phyloP scores from a whole-genome alignment of 2,113 vertebrate species.

The Pomatorhinus ruficollis region DNA sequence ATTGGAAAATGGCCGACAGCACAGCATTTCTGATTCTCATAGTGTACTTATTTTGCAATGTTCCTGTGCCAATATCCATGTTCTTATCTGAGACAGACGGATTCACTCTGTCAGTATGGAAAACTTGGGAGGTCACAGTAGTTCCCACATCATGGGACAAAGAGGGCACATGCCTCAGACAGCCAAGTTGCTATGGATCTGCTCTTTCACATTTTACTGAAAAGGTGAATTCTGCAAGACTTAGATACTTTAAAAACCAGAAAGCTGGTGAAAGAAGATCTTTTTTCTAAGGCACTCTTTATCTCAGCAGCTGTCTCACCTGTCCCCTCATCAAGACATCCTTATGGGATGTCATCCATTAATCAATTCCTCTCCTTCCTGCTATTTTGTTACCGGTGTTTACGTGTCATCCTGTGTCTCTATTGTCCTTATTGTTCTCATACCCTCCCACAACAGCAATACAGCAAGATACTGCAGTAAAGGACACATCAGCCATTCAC shows the following conservation, averaged over 20 bases:
- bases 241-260: not conserved
- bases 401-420: not conserved
- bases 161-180: not conserved
- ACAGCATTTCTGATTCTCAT: not conserved
- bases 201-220: not conserved
- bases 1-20: not conserved
- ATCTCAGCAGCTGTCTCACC: not conserved
- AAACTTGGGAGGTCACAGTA: not conserved
- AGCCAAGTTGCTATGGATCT: not conserved
- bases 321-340: not conserved
- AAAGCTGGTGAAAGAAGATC: not conserved
- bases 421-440: conserved; percentile 27
- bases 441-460: not conserved
- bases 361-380: conserved; percentile 4
- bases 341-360: not conserved
- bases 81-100: not conserved
- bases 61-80: not conserved
- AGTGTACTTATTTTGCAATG: not conserved
- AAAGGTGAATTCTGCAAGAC: not conserved
- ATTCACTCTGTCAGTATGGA: not conserved
- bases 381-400: not conserved
- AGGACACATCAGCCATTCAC: conserved; percentile 1
- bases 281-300: not conserved
- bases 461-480: not conserved
- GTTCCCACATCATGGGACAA: not conserved